Evolutionary conservation across 2,113 vertebrate species (phyloP).

Genomic region (Casuarius casuarius): DNA sequence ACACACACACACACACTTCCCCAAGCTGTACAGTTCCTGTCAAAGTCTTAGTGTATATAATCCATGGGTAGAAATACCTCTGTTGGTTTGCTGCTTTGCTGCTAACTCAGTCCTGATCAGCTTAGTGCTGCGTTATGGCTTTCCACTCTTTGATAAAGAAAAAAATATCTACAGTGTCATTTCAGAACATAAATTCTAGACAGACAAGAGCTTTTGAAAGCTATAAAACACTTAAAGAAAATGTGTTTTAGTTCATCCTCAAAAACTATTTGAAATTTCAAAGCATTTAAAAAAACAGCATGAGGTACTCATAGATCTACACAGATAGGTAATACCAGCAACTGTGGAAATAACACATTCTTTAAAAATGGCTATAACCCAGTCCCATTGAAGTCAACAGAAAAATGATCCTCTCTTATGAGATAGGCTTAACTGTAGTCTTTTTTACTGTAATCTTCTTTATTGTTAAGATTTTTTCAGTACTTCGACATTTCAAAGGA

Average conservation of each 20-base stretch:
- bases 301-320: background rate
- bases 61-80: background rate
- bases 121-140: background rate
- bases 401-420: background rate
- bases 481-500: background rate
- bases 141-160: background rate
- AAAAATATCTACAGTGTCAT: accelerated
- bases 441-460: background rate
- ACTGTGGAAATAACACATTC: background rate
- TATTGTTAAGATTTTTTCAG: background rate
- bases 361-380: background rate
- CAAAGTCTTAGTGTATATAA: background rate
- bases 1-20: background rate
- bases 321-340: background rate
- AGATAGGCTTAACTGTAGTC: background rate
- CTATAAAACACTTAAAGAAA: background rate
- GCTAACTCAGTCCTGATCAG: background rate
- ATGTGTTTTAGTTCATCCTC: background rate
- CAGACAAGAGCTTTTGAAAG: background rate
- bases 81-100: background rate
- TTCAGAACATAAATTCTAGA: background rate
- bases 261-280: background rate
- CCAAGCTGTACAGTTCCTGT: background rate
- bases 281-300: background rate
- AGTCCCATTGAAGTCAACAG: background rate